phyloP scores from a whole-genome alignment of 2,888 invertebrate genomes.

The Invenusta paracnida region DNA sequence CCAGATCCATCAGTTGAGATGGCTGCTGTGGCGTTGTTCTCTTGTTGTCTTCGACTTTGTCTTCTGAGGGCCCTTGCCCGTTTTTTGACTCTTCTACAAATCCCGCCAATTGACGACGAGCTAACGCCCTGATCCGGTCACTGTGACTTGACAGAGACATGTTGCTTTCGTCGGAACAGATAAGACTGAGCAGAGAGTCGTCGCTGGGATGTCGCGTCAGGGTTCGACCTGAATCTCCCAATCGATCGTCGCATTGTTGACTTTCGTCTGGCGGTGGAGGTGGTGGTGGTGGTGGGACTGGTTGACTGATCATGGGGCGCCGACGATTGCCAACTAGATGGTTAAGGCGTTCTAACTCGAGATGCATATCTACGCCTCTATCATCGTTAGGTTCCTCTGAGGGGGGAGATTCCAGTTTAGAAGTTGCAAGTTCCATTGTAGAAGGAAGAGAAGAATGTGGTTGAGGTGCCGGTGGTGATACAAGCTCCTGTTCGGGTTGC shows the following conservation, averaged over 20 bases:
- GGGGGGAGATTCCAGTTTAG: too few relatives aligned
- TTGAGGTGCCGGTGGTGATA: too few relatives aligned
- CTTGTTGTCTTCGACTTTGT: constrained; percentile 3
- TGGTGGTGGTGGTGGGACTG: neutral
- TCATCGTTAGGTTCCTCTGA: too few relatives aligned
- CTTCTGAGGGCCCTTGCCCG: neutral
- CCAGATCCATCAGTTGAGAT: neutral
- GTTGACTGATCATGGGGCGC: neutral
- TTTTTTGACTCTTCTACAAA: constrained; percentile 18
- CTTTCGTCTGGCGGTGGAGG: neutral
- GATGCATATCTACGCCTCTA: neutral
- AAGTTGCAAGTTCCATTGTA: neutral
- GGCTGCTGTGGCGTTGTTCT: neutral
- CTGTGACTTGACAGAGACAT: constrained; percentile 10
- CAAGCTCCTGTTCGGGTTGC: neutral
- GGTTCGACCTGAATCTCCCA: neutral
- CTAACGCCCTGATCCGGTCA: neutral
- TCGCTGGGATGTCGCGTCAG: neutral
- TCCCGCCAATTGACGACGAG: neutral
- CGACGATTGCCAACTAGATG: neutral
- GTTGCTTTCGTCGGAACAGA: neutral
- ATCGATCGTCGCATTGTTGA: neutral
- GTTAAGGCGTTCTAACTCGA: neutral
- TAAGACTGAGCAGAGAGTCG: neutral
- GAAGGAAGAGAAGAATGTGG: neutral